These are phyloP conservation scores for Gopherus flavomarginatus DNA, from an alignment of 2,113 vertebrate genomes.

Conservation along the genomic window DNA sequence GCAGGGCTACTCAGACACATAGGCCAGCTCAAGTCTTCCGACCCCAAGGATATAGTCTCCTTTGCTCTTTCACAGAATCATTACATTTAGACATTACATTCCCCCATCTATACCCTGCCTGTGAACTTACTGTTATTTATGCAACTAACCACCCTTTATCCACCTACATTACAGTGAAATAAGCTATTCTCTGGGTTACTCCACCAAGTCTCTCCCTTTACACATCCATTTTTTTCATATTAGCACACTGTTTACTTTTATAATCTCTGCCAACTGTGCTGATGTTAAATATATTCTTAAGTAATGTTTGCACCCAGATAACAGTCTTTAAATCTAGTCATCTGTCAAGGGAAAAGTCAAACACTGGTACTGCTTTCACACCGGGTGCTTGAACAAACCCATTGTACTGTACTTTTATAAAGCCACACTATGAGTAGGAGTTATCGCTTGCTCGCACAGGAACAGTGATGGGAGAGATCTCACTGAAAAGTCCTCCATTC, in stretches of 20 bases:
- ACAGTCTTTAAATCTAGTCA: slow-evolving; percentile 69
- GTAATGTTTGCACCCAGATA: slow-evolving; percentile 74
- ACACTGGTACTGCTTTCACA: slow-evolving; percentile 62
- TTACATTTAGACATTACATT: not conserved
- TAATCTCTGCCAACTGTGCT: slow-evolving; percentile 45
- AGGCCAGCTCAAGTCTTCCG: not conserved
- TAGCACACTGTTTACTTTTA: slow-evolving; percentile 67
- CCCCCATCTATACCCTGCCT: not conserved
- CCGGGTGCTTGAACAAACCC: slow-evolving; percentile 69
- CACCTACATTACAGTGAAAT: not conserved
- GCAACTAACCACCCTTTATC: not conserved
- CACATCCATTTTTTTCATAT: slow-evolving; percentile 33
- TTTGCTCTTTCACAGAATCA: not conserved
- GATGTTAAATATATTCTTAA: slow-evolving; percentile 70
- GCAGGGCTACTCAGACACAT: not conserved
- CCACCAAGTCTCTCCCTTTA: not conserved
- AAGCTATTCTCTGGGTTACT: not conserved
- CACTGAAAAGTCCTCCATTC: slow-evolving; percentile 27
- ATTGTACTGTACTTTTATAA: slow-evolving; percentile 6
- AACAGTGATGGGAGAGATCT: slow-evolving; percentile 30
- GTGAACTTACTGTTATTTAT: not conserved
- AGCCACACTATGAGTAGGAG: not conserved
- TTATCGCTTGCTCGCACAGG: slow-evolving; percentile 14
- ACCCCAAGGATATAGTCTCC: not conserved
- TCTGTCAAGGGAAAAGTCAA: slow-evolving; percentile 72